Evolutionary conservation across 2,888 invertebrate genomes (phyloP), one percentile per base, ranked within the genome.

Genomic region (Pristionchus entomophagus): DNA sequence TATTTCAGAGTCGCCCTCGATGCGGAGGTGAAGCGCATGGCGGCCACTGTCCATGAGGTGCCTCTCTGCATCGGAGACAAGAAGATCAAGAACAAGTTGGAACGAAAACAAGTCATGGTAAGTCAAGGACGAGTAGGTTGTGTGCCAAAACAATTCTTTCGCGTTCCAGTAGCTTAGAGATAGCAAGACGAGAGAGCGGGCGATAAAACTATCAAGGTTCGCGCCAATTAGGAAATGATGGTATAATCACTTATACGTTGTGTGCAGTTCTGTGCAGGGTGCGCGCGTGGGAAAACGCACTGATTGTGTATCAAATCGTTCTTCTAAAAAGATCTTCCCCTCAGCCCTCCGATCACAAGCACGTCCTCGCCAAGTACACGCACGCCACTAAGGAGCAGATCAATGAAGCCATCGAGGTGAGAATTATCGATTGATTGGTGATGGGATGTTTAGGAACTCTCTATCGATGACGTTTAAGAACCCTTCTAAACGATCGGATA

Each of bases 21-120:
- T 38, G 85, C 87, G 6, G 90, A 89, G 29, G 62, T 91, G 38
- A 87, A 78, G 35, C 29, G 12, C n/a, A 86, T 86, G 86, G 62
- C 86, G 38, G 45, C 69, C 59, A 59, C 59, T 77, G 65, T 38
- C 35, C 85, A 77, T 93, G 98, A 99, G 90, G 96, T 99, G 87
- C 99, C 99, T 14, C 96, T 99, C 93, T 96, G 98, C n/a, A 97
- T 99, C 94, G 99, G 98, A n/a, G 96, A 96, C 90, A 95, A 98
- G 94, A 96, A 96, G 85, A 91, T 93, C 77, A 91, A 88, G 19
- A 89, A 91, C 86, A 87, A 87, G 0, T 86, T 92, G 86, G 92
- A 93, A 80, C 87, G 95, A 91, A 96, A 96, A 93, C 98, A 99
- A 95, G 96, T 96, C 89, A 95, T 95, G 95, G 95, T 95, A 93